Evolutionary conservation across 2,888 invertebrate genomes (phyloP), one percentile per base, ranked within the genome.

Genomic region (Andrena bicolor): DNA sequence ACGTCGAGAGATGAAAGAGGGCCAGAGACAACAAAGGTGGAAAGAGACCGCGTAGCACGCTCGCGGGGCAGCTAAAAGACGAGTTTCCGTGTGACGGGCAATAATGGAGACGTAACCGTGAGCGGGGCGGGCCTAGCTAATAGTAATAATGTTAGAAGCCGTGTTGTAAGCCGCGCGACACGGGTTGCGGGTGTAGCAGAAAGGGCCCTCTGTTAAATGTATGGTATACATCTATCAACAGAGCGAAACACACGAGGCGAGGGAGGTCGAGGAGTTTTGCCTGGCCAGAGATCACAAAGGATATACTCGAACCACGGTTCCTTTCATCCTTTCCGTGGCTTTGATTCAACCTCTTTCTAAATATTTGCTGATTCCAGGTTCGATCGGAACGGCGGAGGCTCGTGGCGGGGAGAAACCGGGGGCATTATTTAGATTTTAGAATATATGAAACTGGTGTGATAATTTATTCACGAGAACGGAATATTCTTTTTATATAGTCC

Each of bases 61-160:
- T 82, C 76, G 86, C 82, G 56, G 41, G 87, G 79, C 86, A 63
- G 64, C 71, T 76, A 64, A 88, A 84, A 86, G 86, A 85, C 88
- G 86, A 82, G 82, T 74, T 77, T 86, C 83, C 88, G 84, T 83
- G 77, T 86, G 84, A 79, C 84, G 83, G 84, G 71, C 84, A 80
- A 87, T 90, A 90, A 93, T 92, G 90, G 90, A 93, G 90, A 89
- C 86, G 87, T 90, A 89, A 89, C 89, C 82, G 80, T 86, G 85
- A 83, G 88, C 89, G 88, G 89, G 41, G 41, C 26, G 13, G 16
- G 84, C 88, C 86, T 20, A 23, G 86, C 91, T 91, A 93, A 93
- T 92, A 88, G 91, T 88, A 91, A 91, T 91, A 91, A 92, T 88
- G 90, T 91, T 85, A 76, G 80, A 87, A 81, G 79, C 84, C 88